Evolutionary conservation across 1,140 invertebrate genomes (phyloP).

Genomic region (Sycobia sp.): DNA sequence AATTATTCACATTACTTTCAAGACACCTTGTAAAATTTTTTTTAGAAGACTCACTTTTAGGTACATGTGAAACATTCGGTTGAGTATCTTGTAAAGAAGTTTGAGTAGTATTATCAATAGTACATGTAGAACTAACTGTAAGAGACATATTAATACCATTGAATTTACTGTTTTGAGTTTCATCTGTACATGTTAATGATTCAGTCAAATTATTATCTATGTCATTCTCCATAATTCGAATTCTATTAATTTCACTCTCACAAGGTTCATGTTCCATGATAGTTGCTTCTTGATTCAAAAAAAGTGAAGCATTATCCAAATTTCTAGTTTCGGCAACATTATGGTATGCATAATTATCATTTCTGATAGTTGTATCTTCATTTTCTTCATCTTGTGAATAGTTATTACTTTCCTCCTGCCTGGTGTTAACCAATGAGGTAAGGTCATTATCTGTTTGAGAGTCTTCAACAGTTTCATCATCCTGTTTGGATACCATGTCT

Average conservation of each 20-base stretch:
- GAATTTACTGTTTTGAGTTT: slow-evolving; percentile 11
- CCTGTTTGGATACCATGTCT: slow-evolving; percentile 43
- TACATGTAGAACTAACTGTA: not conserved
- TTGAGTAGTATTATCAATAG: slow-evolving; percentile 32
- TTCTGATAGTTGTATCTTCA: slow-evolving; percentile 37
- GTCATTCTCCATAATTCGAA: slow-evolving; percentile 25
- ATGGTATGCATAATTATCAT: slow-evolving; percentile 32
- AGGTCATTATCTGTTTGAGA: slow-evolving; percentile 38
- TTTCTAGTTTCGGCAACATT: slow-evolving; percentile 37
- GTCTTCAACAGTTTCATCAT: slow-evolving; percentile 41
- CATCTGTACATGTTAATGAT: not conserved
- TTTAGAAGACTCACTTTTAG: slow-evolving; percentile 14
- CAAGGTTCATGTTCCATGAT: slow-evolving; percentile 23
- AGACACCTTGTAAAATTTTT: slow-evolving; percentile 31
- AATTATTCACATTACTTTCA: slow-evolving; percentile 24
- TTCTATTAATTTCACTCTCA: not conserved
- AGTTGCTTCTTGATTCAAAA: slow-evolving; percentile 16
- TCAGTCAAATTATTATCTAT: slow-evolving; percentile 27
- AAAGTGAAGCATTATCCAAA: slow-evolving; percentile 37
- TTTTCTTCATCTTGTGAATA: slow-evolving; percentile 35
- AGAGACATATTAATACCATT: not conserved
- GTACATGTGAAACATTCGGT: not conserved
- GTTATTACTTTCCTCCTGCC: slow-evolving; percentile 36
- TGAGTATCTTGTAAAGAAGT: slow-evolving; percentile 28
- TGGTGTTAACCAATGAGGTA: slow-evolving; percentile 39